Evolutionary conservation across 2,113 vertebrate species (phyloP).

Genomic region (Opisthocomus hoazin): DNA sequence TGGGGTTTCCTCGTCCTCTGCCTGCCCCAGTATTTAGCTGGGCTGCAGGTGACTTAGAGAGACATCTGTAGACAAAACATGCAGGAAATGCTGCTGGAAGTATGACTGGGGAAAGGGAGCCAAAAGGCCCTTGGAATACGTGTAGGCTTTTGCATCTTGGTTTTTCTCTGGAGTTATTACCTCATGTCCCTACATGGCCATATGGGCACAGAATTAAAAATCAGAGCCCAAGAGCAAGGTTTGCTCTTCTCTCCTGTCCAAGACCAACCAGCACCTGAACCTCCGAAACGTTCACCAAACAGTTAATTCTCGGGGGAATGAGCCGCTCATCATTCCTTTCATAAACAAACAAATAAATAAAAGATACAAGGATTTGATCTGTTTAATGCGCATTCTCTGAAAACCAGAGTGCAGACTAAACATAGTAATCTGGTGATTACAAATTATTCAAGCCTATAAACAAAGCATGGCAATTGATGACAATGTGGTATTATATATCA

Average conservation of each 20-base stretch:
- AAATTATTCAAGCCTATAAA: conserved; percentile 66
- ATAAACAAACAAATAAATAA: conserved; percentile 51
- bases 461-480: conserved; percentile 63
- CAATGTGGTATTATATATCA: conserved; percentile 38
- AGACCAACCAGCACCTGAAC: neutral
- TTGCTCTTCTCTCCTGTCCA: neutral
- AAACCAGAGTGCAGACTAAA: conserved; percentile 44
- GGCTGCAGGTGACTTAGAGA: neutral
- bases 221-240: neutral
- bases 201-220: neutral
- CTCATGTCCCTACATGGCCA: neutral
- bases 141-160: neutral
- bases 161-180: neutral
- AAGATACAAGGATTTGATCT: conserved; percentile 28
- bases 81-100: neutral
- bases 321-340: neutral
- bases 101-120: neutral
- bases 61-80: neutral
- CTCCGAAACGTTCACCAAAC: neutral
- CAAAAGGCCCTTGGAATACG: neutral
- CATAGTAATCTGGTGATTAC: conserved; percentile 68
- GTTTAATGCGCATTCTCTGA: conserved; percentile 3
- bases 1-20: neutral
- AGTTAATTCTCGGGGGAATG: conserved; percentile 11
- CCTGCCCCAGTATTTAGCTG: neutral